A percentile compares a stretch with the other conserved stretches of the same genome.
phyloP scores from a whole-genome alignment of 2,888 invertebrate species.

The Ennomos erosarius region DNA sequence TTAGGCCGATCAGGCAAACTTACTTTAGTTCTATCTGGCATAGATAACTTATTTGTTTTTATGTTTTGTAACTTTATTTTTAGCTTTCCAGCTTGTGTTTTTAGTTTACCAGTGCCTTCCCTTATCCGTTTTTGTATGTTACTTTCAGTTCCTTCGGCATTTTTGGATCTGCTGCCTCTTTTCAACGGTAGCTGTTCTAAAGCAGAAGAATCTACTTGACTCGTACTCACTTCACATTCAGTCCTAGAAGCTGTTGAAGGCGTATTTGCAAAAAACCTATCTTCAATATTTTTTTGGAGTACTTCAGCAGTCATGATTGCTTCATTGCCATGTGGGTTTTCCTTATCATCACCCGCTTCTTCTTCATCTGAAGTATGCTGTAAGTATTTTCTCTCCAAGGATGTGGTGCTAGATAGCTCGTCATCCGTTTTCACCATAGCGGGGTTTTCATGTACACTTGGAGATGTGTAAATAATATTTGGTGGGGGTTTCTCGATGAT shows the following conservation, averaged over 20 bases:
- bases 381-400: constrained; percentile 76
- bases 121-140: constrained; percentile 88
- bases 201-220: constrained; percentile 88
- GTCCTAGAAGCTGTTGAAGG: constrained; percentile 86
- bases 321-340: constrained; percentile 57
- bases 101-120: constrained; percentile 89
- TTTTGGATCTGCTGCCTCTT: constrained; percentile 83
- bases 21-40: constrained; percentile 84
- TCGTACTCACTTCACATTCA: constrained; percentile 87
- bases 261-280: constrained; percentile 85
- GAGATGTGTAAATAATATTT: constrained; percentile 70
- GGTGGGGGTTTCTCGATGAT: constrained; percentile 90
- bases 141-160: constrained; percentile 77
- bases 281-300: constrained; percentile 87
- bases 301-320: constrained; percentile 77
- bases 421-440: constrained; percentile 74
- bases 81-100: constrained; percentile 89
- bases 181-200: constrained; percentile 87
- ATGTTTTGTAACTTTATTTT: constrained; percentile 88
- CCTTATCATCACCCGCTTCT: constrained; percentile 68
- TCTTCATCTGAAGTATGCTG: constrained; percentile 82
- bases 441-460: constrained; percentile 68
- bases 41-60: constrained; percentile 83
- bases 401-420: constrained; percentile 80
- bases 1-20: constrained; percentile 85